Base-by-base conservation (phyloP, 1,140 invertebrate species). In the Vanessa tameamea region DNA sequence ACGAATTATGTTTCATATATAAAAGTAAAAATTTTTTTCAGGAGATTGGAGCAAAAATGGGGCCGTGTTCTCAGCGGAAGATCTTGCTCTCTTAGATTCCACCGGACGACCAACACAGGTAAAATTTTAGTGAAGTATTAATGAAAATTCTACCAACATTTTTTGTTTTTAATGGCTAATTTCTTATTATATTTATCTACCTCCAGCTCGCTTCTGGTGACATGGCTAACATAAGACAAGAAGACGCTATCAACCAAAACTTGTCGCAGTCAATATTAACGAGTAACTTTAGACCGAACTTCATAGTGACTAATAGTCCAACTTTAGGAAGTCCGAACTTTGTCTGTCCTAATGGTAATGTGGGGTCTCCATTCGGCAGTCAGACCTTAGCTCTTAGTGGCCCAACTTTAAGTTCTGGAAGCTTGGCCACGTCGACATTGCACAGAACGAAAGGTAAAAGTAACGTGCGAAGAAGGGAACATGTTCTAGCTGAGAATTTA, bases 311-410 rank as follows among this genome's bases (percentile, higher is more conserved):
- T 63, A 88, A 88, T 76, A 91, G 91, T 72, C 91, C 91, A 2
- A 91, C 90, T 61, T 79, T 92, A 75, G 91, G 91, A 15, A 92
- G 90, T 73, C 91, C 91, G n/a, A 92, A 92, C 82, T 92, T 92
- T 75, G 91, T 92, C 13, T 91, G 90, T 66, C 89, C 91, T 3
- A 91, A 92, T 72, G 91, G 90, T 20, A 90, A 91, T 64, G 61
- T 88, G 9, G 83, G 83, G 15, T 87, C 89, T 12, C 86, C 89
- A 4, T 89, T 92, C 55, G 91, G 87, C 13, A 91, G 89, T 73
- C 89, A 91, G 72, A 87, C 81, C 8, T 75, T 89, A 48, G 75
- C 84, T 37, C 81, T 92, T 0, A 91, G 80, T 72, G 89, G 88
- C 2, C 91, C 89, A 14, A 88, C 88, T 47, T 78, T 92, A 55